These are phyloP conservation scores for Campoletis sonorensis DNA, from an alignment of 1,140 invertebrate genomes.

Conservation along the genomic window DNA sequence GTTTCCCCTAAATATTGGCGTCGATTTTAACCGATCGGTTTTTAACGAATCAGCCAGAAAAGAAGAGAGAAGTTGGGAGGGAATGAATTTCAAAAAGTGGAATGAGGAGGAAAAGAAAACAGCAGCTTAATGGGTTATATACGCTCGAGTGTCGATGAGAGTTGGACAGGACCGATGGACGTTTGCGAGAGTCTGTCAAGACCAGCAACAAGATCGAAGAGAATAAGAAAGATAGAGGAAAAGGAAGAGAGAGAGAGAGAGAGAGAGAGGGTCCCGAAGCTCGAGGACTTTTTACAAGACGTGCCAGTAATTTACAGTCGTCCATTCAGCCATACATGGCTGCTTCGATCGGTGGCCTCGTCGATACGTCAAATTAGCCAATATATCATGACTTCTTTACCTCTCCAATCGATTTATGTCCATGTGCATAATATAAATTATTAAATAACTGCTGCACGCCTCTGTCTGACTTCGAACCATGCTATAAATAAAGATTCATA, in stretches of 20 bases:
- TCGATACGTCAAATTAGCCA: conserved; percentile 76
- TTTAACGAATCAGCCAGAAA: conserved; percentile 40
- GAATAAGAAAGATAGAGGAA: conserved; percentile 59
- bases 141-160: conserved; percentile 69
- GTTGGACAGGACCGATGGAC: conserved; percentile 64
- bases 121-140: conserved; percentile 34
- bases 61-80: conserved; percentile 2
- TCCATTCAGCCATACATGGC: conserved; percentile 74
- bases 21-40: conserved; percentile 22
- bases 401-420: conserved; percentile 73
- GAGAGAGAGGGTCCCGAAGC: conserved; percentile 48
- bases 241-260: conserved; percentile 49
- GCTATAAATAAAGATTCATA: conserved; percentile 27
- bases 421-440: conserved; percentile 76
- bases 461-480: conserved; percentile 14
- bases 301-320: conserved; percentile 76
- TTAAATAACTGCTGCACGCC: conserved; percentile 69
- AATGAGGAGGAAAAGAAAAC: conserved; percentile 54
- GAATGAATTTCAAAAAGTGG: conserved; percentile 38
- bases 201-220: conserved; percentile 52
- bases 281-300: conserved; percentile 69
- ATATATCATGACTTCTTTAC: conserved; percentile 76
- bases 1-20: neutral
- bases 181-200: conserved; percentile 45
- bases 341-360: conserved; percentile 68